These are phyloP conservation scores for Ceriagrion tenellum DNA, from an alignment of 2,888 invertebrate species.

Conservation along the genomic window DNA sequence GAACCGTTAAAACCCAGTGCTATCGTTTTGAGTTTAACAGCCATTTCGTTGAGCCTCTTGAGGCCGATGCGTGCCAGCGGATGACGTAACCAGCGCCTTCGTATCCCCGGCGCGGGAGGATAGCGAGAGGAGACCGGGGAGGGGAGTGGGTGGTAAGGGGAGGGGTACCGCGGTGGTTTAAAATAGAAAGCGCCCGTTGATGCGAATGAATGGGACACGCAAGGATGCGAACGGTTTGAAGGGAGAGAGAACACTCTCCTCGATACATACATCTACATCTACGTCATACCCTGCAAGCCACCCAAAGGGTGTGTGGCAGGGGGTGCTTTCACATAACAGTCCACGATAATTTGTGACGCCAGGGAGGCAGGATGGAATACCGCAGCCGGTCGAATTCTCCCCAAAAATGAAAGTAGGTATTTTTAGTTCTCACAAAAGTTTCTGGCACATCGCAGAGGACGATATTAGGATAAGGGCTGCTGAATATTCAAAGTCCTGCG, in stretches of 20 bases:
- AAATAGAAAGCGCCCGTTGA: constrained; percentile 6
- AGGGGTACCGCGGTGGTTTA: too few species aligned
- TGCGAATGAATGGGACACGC: background rate
- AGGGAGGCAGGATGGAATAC: background rate
- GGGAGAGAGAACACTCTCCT: background rate
- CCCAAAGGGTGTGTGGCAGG: too few species aligned
- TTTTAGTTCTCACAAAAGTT: too few species aligned
- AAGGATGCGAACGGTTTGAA: background rate
- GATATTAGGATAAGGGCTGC: too few species aligned
- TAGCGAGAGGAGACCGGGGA: background rate
- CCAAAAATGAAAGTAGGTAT: too few species aligned
- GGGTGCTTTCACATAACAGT: too few species aligned
- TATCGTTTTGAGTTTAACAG: constrained; percentile 24
- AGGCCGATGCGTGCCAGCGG: background rate
- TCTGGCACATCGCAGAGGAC: too few species aligned
- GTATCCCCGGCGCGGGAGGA: background rate
- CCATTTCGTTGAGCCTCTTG: background rate
- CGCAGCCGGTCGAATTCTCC: background rate
- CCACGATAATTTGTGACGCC: background rate
- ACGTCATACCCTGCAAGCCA: too few species aligned
- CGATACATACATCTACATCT: too few species aligned
- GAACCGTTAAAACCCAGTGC: background rate
- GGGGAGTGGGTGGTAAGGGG: too few species aligned
- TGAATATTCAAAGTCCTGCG: too few species aligned
- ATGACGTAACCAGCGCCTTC: background rate